These are phyloP conservation scores for Fistularia commersonii DNA, from an alignment of 2,797 vertebrate genomes.

Conservation along the genomic window DNA sequence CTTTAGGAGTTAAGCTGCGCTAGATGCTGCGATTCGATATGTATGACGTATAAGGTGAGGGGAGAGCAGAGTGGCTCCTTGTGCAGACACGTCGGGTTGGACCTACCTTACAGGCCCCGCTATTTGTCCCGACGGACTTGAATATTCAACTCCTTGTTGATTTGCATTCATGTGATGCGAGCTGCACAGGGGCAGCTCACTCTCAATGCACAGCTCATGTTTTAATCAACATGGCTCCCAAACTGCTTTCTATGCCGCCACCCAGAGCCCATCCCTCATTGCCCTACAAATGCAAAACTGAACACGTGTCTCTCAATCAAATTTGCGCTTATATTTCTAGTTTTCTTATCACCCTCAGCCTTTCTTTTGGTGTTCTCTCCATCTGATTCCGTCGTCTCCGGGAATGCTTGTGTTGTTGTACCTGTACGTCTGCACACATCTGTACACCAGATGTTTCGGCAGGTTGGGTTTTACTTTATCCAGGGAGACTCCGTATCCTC, in stretches of 20 bases:
- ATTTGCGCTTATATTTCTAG: slow-evolving; percentile 10
- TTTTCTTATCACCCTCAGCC: slow-evolving; percentile 12
- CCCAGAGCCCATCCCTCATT: slow-evolving; percentile 9
- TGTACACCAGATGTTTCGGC: slow-evolving; percentile 53
- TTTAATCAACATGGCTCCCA: slow-evolving; percentile 52
- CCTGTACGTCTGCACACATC: slow-evolving; percentile 42
- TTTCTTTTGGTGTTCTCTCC: slow-evolving; percentile 35
- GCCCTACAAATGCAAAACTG: slow-evolving; percentile 17
- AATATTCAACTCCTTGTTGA: slow-evolving; percentile 62
- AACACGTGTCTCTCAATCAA: slow-evolving; percentile 39
- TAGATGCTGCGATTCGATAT: slow-evolving; percentile 21
- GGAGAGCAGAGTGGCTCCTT: slow-evolving; percentile 12
- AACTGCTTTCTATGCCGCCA: slow-evolving; percentile 27
- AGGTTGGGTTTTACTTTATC: slow-evolving; percentile 3
- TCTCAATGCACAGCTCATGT: slow-evolving; percentile 53
- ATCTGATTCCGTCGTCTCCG: slow-evolving; percentile 36
- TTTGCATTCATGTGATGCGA: slow-evolving; percentile 60
- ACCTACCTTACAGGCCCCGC: slow-evolving; percentile 29
- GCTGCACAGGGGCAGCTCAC: slow-evolving; percentile 40
- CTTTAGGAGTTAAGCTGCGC: too few relatives aligned
- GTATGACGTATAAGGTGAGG: slow-evolving; percentile 14
- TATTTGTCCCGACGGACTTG: slow-evolving; percentile 40
- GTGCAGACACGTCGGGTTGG: slow-evolving; percentile 16
- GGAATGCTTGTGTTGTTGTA: slow-evolving; percentile 44
- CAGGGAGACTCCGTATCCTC: slow-evolving; percentile 11